Conservation (phyloP, 2,113 vertebrate species). For the Aphelocoma coerulescens region DNA sequence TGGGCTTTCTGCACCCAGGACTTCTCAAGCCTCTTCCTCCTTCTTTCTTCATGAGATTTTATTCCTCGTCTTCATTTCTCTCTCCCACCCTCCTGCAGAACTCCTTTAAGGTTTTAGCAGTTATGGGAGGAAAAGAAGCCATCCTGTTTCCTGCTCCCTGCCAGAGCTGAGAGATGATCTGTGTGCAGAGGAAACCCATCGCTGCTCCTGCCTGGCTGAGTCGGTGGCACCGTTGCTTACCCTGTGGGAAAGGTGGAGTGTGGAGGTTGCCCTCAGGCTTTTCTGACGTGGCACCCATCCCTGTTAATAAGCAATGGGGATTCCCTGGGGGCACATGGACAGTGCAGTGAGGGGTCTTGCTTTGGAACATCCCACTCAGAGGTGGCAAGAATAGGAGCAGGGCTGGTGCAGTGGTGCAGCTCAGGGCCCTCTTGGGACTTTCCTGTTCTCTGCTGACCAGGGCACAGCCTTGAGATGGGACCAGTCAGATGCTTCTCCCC, state of each 20-base stretch:
- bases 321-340: accelerated
- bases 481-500: accelerated
- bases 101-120: neutral
- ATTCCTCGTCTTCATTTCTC: neutral
- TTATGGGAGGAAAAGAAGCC: neutral
- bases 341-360: neutral
- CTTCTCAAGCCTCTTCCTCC: neutral
- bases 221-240: neutral
- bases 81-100: neutral
- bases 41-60: neutral
- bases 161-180: neutral
- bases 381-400: neutral
- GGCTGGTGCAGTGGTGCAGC: accelerated
- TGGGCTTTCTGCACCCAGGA: neutral
- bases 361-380: neutral
- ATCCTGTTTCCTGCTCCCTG: neutral
- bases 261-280: neutral
- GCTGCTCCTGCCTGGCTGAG: neutral
- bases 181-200: neutral
- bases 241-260: neutral
- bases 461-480: neutral
- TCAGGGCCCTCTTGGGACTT: neutral
- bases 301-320: neutral
- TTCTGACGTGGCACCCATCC: accelerated
- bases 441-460: neutral